These are phyloP conservation scores for Neuroterus valhalla DNA, from an alignment of 1,140 invertebrate genomes.

Conservation along the genomic window DNA sequence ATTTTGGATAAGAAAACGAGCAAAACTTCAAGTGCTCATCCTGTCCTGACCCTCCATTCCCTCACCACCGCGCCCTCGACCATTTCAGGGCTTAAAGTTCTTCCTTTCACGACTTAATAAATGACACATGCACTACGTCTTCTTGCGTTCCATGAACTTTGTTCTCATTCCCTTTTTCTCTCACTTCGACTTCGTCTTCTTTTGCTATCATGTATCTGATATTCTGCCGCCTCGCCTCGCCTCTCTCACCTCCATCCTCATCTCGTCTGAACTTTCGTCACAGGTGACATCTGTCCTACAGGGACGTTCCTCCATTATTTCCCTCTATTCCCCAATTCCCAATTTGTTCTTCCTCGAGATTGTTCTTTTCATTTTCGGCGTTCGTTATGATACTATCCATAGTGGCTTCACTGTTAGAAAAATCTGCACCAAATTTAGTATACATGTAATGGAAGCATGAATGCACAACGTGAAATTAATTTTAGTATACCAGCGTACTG, in stretches of 20 bases:
- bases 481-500: too few species aligned
- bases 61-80: conserved; percentile 9
- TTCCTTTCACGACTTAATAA: conserved; percentile 51
- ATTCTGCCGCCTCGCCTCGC: background rate
- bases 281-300: background rate
- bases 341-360: too few species aligned
- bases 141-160: conserved; percentile 33
- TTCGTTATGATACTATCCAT: too few species aligned
- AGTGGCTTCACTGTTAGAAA: too few species aligned
- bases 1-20: conserved; percentile 56
- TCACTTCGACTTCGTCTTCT: conserved; percentile 8
- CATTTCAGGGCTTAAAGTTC: conserved; percentile 46
- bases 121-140: conserved; percentile 37
- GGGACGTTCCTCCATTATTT: too few species aligned
- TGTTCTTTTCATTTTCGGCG: too few species aligned
- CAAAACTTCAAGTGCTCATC: conserved; percentile 51
- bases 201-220: background rate
- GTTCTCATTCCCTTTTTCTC: conserved; percentile 29
- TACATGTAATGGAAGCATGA: too few species aligned
- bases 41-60: conserved; percentile 23
- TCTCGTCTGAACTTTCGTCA: background rate
- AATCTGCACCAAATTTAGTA: too few species aligned
- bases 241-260: too few species aligned
- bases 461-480: too few species aligned
- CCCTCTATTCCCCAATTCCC: too few species aligned